phyloP scores from a whole-genome alignment of 2,113 vertebrate genomes.

The Garra rufa region DNA sequence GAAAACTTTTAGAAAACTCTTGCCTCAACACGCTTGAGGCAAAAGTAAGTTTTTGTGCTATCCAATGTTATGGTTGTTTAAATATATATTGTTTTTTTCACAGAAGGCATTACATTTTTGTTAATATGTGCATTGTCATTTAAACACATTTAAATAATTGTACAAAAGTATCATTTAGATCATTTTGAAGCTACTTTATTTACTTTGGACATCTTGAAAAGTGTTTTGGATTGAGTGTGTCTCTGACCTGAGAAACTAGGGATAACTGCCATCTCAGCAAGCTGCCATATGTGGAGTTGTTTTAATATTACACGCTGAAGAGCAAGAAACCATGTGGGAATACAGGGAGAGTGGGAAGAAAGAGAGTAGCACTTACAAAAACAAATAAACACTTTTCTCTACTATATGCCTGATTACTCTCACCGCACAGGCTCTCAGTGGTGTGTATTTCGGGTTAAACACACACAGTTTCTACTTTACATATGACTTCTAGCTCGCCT shows the following conservation, averaged over 20 bases:
- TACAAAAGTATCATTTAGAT: not conserved
- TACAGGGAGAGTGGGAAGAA: not conserved
- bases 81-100: no score
- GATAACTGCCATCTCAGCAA: conserved; percentile 2
- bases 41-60: no score
- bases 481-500: not conserved
- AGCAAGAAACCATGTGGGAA: not conserved
- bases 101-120: no score
- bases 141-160: not conserved
- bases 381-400: conserved; percentile 22
- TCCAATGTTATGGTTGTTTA: no score
- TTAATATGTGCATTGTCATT: not conserved
- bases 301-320: conserved; percentile 10
- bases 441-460: conserved; percentile 7
- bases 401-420: not conserved
- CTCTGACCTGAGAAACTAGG: not conserved
- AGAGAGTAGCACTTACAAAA: not conserved
- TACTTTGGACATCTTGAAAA: not conserved
- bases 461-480: conserved; percentile 9
- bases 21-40: no score
- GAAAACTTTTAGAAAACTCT: conserved; percentile 4
- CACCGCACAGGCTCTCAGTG: not conserved
- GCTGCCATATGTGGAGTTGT: not conserved
- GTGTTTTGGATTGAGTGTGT: not conserved
- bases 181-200: not conserved